Evolutionary conservation across 2,113 vertebrate species (phyloP).

Genomic region (Pedionomus torquatus): DNA sequence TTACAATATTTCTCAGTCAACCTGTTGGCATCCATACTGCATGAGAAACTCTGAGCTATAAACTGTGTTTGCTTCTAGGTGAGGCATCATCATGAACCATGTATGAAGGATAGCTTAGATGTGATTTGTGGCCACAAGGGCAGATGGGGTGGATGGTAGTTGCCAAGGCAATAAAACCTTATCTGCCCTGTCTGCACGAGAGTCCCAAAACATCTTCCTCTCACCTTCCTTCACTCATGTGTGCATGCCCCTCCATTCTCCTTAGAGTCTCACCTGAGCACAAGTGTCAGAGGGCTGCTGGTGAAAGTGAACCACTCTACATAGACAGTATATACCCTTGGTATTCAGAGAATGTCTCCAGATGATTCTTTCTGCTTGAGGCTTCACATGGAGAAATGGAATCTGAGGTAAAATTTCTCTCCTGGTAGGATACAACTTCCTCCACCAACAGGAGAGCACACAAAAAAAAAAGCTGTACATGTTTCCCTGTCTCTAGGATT

Average conservation of each 20-base stretch:
- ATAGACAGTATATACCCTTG: not conserved
- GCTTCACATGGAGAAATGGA: not conserved
- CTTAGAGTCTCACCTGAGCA: not conserved
- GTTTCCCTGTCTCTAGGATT: not conserved
- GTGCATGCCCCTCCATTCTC: not conserved
- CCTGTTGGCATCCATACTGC: conserved; percentile 2
- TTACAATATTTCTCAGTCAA: not conserved
- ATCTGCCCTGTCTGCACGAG: not conserved
- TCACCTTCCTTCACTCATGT: not conserved
- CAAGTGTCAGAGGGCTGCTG: not conserved
- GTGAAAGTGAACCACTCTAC: not conserved
- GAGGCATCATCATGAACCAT: not conserved
- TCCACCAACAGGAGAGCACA: not conserved
- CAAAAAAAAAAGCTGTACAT: not conserved
- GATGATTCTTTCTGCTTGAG: not conserved
- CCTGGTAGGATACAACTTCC: not conserved
- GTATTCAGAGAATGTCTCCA: not conserved
- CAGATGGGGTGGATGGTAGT: not conserved
- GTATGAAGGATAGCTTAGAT: not conserved
- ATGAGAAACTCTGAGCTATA: conserved; percentile 24
- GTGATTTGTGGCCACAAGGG: not conserved
- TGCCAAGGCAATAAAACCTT: not conserved
- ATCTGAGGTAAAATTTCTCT: not conserved
- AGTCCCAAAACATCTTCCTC: not conserved
- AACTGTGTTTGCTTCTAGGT: not conserved